Evolutionary conservation across 2,113 vertebrate species (phyloP).

Genomic region (Chaenocephalus aceratus): DNA sequence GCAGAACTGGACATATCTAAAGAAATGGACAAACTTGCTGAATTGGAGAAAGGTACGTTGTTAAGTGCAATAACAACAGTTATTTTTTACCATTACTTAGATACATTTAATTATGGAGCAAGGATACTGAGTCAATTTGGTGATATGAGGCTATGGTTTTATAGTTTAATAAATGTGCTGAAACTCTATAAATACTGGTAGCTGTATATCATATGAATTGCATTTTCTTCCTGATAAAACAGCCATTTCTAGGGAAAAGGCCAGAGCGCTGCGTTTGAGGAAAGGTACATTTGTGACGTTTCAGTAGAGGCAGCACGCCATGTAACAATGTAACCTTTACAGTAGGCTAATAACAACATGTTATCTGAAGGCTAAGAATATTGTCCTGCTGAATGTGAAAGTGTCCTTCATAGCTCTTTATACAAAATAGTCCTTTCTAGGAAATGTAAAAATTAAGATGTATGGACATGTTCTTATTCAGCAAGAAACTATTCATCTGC

Average conservation of each 20-base stretch:
- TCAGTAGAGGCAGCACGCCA: constrained; percentile 28
- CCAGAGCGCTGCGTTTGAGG: constrained; percentile 42
- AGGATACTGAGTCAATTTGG: background rate
- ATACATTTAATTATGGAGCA: background rate
- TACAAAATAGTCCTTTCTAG: too few relatives aligned
- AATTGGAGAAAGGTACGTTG: constrained; percentile 68
- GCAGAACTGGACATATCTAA: constrained; percentile 57
- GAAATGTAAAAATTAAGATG: background rate
- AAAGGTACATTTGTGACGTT: constrained; percentile 54
- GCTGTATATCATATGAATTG: constrained; percentile 7
- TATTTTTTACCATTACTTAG: background rate
- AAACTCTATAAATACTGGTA: background rate
- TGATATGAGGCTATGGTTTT: background rate
- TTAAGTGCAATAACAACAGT: background rate
- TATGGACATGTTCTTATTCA: background rate
- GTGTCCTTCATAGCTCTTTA: background rate
- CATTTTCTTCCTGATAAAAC: constrained; percentile 38
- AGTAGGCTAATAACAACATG: constrained; percentile 26
- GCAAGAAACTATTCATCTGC: constrained; percentile 18
- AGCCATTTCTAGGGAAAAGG: constrained; percentile 37
- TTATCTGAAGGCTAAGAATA: constrained; percentile 13
- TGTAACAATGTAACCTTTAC: constrained; percentile 9
- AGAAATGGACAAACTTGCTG: constrained; percentile 59
- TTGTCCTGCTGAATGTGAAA: constrained; percentile 21
- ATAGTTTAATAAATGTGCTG: background rate